Percentiles rank a stretch among this genome's conserved stretches.
Evolutionary conservation across 1,140 invertebrate species (phyloP).

Genomic region (Apis laboriosa): DNA sequence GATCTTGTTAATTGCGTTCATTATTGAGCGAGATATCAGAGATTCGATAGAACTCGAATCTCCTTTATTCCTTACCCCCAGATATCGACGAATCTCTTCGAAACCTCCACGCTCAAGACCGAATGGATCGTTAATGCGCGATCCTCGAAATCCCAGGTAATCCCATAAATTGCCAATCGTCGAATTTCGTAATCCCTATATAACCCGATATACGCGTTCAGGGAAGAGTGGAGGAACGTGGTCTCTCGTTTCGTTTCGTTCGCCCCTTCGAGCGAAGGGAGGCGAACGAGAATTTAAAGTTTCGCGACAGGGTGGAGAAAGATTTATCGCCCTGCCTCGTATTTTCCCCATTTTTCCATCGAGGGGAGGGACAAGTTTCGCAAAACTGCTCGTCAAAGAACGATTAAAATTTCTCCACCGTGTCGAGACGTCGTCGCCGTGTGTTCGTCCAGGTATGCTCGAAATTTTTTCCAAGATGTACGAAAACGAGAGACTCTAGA

Average conservation of each 20-base stretch:
- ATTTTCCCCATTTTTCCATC: background rate
- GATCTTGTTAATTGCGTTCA: background rate
- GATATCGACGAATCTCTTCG: no score
- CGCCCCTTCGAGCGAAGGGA: background rate
- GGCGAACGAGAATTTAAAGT: slow-evolving; percentile 28
- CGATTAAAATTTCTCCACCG: slow-evolving; percentile 27
- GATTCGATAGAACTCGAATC: background rate
- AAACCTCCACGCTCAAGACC: no score
- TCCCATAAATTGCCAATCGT: no score
- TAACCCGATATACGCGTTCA: no score
- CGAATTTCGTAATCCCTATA: no score
- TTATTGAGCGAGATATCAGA: background rate
- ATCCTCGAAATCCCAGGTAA: no score
- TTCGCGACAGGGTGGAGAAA: background rate
- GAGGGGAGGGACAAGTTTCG: background rate
- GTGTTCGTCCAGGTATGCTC: background rate
- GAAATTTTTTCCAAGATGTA: no score
- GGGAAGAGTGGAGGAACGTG: no score
- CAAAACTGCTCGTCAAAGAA: background rate
- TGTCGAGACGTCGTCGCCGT: background rate
- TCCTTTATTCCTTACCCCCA: no score
- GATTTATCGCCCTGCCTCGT: slow-evolving; percentile 27
- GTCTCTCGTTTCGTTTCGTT: no score
- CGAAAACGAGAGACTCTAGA: background rate
- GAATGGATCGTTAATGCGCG: no score